Base-by-base conservation (phyloP, 1,140 invertebrate species). In the Papilio glaucus region DNA sequence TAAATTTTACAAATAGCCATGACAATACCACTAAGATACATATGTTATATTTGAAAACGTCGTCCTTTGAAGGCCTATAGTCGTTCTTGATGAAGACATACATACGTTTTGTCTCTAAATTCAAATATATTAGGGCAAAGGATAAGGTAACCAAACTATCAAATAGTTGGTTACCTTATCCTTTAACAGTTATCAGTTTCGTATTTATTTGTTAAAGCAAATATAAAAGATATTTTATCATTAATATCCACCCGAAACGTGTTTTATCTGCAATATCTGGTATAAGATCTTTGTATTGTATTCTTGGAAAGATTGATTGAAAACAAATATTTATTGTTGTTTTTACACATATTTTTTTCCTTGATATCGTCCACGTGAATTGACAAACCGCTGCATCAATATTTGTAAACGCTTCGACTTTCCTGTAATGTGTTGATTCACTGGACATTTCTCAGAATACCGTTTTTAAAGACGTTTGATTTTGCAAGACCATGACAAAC, bases 331-430 rank as follows among this genome's bases (percentile, higher is more conserved):
- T 57, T 57, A 12, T 12, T 57, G 49, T 57, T 57, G 12, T 57
- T 49, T 49, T 49, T 21, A 49, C 18, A 21, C 18, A 21, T 3
- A 57, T 21, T 13, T 57, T 33, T 57, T 57, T 13, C 49, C 21
- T 57, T 26, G 7, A 53, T 53, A 53, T 53, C 39, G 39, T 49
- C 49, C 49, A 57, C n/a, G 49, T 57, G 21, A 57, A 57, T 57
- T 57, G 9, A 57, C 21, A 49, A 49, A 49, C 45, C 18, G 45
- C 10, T 49, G 7, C 18, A 49, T 49, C 8, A 49, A 49, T 49
- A 49, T 49, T 49, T 49, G 18, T 49, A 1, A 49, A 49, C n/a
- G n/a, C n/a, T 9, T 3, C 39, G 10, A 42, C 45, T 49, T 49
- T 21, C 18, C 10, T 49, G 45, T 49, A 49, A 21, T n/a, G n/a